A percentile compares a stretch with the other conserved stretches of the same genome.
phyloP scores from a whole-genome alignment of 2,797 vertebrate genomes.

The Crenuchus spilurus region DNA sequence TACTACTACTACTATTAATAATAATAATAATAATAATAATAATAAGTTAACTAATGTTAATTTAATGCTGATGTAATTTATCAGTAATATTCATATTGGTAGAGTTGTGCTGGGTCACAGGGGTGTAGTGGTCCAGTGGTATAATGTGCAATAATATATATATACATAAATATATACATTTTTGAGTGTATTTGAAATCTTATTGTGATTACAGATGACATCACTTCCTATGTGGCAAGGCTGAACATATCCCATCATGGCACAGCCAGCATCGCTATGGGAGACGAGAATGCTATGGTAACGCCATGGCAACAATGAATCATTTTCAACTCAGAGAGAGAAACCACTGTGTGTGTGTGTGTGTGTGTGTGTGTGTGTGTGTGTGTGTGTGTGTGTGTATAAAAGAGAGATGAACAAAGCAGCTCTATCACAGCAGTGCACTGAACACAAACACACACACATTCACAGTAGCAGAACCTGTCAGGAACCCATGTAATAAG shows the following conservation, averaged over 20 bases:
- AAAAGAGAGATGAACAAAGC: not conserved
- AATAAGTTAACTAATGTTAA: too few relatives aligned
- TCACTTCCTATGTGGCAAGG: constrained; percentile 19
- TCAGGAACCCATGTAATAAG: too few relatives aligned
- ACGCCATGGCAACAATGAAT: constrained; percentile 34
- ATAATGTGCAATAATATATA: too few relatives aligned
- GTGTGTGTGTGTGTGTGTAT: constrained; percentile 25
- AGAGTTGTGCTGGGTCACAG: too few relatives aligned
- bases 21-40: too few relatives aligned
- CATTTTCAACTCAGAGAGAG: constrained; percentile 21
- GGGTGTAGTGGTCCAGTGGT: too few relatives aligned
- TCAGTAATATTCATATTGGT: too few relatives aligned
- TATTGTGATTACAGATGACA: not conserved
- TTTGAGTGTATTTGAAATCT: too few relatives aligned
- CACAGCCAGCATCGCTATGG: constrained; percentile 6
- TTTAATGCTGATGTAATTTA: too few relatives aligned
- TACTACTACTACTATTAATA: too few relatives aligned
- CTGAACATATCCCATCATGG: not conserved
- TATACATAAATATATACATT: too few relatives aligned
- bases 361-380: constrained; percentile 28
- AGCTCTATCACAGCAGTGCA: not conserved
- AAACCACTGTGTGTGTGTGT: not conserved
- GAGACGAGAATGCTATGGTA: constrained; percentile 5
- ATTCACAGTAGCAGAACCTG: too few relatives aligned
- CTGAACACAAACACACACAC: not conserved